Percentiles rank a stretch among this genome's conserved stretches.
Conservation (phyloP, 2,888 invertebrate genomes). For the Agriopis marginaria region DNA sequence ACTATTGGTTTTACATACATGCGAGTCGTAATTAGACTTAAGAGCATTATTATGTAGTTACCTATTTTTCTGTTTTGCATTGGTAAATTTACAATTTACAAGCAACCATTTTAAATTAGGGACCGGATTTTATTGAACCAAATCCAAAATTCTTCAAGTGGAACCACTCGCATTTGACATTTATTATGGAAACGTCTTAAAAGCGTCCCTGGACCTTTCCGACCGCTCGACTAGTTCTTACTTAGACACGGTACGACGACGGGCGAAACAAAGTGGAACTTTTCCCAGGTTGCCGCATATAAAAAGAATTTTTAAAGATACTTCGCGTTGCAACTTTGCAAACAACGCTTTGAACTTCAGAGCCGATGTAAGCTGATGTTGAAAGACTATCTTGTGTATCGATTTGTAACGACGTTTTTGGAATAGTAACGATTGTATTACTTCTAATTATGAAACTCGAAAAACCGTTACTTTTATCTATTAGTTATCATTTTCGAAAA, state of each 20-base stretch:
- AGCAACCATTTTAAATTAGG: conserved; percentile 16
- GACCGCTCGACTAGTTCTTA: conserved; percentile 75
- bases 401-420: conserved; percentile 4
- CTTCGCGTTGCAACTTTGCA: conserved; percentile 67
- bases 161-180: conserved; percentile 55
- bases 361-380: conserved; percentile 40
- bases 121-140: conserved; percentile 25
- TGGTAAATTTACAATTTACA: conserved; percentile 15
- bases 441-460: no score
- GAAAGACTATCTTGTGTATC: conserved; percentile 30
- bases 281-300: conserved; percentile 75
- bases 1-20: no score
- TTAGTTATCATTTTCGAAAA: no score
- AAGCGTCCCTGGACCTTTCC: conserved; percentile 73
- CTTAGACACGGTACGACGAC: conserved; percentile 70
- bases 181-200: conserved; percentile 76
- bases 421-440: no score
- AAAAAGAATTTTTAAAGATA: conserved; percentile 80
- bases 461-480: no score
- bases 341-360: conserved; percentile 61
- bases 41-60: no score
- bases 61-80: background rate
- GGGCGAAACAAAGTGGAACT: conserved; percentile 80
- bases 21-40: background rate
- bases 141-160: conserved; percentile 42